Percentiles rank a stretch among this genome's conserved stretches.
These are phyloP conservation scores for Crotalus viridis DNA, from an alignment of 2,113 vertebrate genomes.

Conservation along the genomic window DNA sequence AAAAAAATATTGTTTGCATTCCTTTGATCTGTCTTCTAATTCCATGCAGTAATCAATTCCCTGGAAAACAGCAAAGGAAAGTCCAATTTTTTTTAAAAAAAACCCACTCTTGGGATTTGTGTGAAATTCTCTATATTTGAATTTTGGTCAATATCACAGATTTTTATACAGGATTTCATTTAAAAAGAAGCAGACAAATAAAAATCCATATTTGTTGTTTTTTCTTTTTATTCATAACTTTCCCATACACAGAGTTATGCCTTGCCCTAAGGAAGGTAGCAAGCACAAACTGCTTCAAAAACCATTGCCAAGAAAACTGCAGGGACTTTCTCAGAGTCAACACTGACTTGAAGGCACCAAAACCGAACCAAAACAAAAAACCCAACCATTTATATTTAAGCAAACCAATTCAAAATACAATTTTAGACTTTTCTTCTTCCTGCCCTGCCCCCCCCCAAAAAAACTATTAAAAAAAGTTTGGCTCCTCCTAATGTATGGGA, in stretches of 20 bases:
- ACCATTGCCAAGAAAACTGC: neutral
- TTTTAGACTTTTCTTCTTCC: neutral
- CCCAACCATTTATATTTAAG: neutral
- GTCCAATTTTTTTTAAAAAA: conserved; percentile 42
- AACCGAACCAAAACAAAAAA: neutral
- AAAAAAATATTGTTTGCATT: conserved; percentile 79
- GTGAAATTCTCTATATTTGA: neutral
- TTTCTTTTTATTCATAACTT: neutral
- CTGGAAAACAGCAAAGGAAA: conserved; percentile 59
- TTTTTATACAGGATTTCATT: neutral
- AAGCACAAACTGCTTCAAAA: neutral
- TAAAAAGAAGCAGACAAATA: neutral
- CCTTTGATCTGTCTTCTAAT: conserved; percentile 82
- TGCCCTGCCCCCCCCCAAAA: neutral
- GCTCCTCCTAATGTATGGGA: neutral
- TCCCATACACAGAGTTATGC: neutral
- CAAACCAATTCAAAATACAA: neutral
- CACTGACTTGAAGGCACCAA: neutral
- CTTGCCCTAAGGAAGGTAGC: neutral
- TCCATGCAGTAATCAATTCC: conserved; percentile 79
- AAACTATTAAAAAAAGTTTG: neutral
- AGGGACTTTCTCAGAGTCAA: neutral
- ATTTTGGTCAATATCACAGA: neutral
- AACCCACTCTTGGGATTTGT: neutral
- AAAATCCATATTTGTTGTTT: neutral